phyloP scores from a whole-genome alignment of 2,888 invertebrate species.

The Doris montereyensis region DNA sequence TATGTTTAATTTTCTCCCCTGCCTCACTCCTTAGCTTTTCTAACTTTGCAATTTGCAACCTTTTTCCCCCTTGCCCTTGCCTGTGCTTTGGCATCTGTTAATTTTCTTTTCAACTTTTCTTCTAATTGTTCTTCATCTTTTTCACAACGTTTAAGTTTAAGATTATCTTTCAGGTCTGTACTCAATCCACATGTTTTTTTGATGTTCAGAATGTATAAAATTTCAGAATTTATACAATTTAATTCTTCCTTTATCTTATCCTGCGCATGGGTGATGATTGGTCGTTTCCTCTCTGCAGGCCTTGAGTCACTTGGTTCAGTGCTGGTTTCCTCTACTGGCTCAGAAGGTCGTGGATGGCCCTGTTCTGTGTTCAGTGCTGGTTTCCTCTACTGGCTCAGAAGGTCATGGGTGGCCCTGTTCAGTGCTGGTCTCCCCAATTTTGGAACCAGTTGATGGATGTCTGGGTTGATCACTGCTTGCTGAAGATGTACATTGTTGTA shows the following conservation, averaged over 20 bases:
- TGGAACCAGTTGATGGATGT: background rate
- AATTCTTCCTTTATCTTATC: slow-evolving; percentile 5
- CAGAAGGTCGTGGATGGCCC: no score
- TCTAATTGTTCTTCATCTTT: slow-evolving; percentile 13
- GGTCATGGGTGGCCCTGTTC: no score
- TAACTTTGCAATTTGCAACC: background rate
- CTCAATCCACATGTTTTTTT: slow-evolving; percentile 13
- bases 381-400: background rate
- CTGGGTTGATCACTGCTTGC: background rate
- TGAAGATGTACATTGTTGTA: no score
- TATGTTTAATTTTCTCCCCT: slow-evolving; percentile 14
- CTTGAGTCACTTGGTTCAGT: slow-evolving; percentile 2
- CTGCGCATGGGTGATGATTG: background rate
- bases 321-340: background rate
- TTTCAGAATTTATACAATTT: slow-evolving; percentile 13
- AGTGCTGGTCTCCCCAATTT: no score
- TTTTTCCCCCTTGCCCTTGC: slow-evolving; percentile 1
- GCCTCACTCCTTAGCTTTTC: background rate
- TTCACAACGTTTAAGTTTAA: slow-evolving; percentile 14
- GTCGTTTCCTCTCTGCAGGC: slow-evolving; percentile 11
- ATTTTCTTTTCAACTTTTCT: slow-evolving; percentile 16
- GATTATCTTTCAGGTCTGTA: slow-evolving; percentile 7
- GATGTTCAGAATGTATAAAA: slow-evolving; percentile 8
- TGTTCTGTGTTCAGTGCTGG: slow-evolving; percentile 4
- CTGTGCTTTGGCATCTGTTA: background rate